Evolutionary conservation across 1,140 invertebrate species (phyloP).

Genomic region (Daktulosphaira vitifoliae): DNA sequence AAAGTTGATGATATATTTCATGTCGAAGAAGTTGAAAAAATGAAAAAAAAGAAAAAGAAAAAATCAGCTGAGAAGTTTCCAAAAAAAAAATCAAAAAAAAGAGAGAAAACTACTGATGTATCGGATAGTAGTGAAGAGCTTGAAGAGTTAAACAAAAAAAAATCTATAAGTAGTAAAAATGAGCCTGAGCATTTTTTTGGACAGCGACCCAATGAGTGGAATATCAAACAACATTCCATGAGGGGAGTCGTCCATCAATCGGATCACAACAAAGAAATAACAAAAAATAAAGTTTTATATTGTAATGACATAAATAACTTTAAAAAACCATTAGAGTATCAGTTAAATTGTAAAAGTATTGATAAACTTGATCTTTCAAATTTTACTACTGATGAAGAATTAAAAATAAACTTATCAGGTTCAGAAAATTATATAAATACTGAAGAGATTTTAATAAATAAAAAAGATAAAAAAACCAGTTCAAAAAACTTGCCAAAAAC

Average conservation of each 20-base stretch:
- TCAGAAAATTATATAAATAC: no score
- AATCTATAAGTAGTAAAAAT: not conserved
- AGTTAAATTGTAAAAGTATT: not conserved
- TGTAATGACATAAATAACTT: no score
- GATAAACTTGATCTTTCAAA: not conserved
- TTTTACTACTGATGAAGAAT: not conserved
- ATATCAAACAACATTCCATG: conserved; percentile 15
- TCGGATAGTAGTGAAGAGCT: not conserved
- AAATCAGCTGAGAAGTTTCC: not conserved
- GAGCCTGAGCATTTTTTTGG: conserved; percentile 19
- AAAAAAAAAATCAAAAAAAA: conserved; percentile 23
- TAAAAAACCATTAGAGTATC: not conserved
- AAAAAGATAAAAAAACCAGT: not conserved
- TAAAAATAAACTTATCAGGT: no score
- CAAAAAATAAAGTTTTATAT: no score
- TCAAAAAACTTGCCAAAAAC: no score
- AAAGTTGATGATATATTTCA: not conserved
- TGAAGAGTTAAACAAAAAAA: not conserved
- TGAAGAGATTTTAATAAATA: no score
- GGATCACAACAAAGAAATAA: no score
- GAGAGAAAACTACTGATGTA: not conserved
- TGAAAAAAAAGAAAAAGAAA: conserved; percentile 7
- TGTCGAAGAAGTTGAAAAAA: not conserved
- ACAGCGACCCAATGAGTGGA: conserved; percentile 31
- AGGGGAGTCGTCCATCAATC: conserved; percentile 23